Evolutionary conservation across 2,113 vertebrate species (phyloP).

Genomic region (Laterallus jamaicensis): DNA sequence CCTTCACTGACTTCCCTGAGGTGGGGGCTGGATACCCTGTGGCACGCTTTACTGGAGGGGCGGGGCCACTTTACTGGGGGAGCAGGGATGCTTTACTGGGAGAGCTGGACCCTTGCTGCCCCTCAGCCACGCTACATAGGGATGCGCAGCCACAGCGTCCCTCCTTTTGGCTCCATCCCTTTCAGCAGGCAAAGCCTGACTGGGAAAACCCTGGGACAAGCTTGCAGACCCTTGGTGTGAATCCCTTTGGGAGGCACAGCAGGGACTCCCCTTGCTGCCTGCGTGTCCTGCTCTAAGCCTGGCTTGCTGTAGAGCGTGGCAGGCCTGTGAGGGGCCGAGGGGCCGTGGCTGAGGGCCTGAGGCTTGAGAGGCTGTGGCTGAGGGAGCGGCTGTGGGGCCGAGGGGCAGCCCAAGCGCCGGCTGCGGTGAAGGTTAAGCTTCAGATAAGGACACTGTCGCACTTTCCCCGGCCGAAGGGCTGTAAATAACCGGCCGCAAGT

Average conservation of each 20-base stretch:
- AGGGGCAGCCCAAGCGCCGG: neutral
- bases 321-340: neutral
- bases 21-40: neutral
- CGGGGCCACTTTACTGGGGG: too few relatives aligned
- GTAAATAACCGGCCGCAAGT: neutral
- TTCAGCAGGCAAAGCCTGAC: neutral
- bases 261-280: too few relatives aligned
- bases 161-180: neutral
- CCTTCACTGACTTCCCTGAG: conserved; percentile 11
- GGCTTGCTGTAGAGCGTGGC: neutral
- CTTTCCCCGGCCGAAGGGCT: neutral
- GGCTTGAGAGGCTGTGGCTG: too few relatives aligned
- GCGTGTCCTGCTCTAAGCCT: accelerated
- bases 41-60: neutral
- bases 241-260: neutral
- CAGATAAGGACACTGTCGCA: neutral
- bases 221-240: neutral
- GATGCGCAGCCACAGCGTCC: neutral
- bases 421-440: neutral
- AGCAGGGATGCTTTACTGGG: too few relatives aligned
- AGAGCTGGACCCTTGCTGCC: neutral
- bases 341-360: too few relatives aligned
- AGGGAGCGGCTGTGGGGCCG: neutral
- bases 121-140: neutral
- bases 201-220: neutral